Evolutionary conservation across 2,888 invertebrate species (phyloP).

Genomic region (Orthosia gothica): DNA sequence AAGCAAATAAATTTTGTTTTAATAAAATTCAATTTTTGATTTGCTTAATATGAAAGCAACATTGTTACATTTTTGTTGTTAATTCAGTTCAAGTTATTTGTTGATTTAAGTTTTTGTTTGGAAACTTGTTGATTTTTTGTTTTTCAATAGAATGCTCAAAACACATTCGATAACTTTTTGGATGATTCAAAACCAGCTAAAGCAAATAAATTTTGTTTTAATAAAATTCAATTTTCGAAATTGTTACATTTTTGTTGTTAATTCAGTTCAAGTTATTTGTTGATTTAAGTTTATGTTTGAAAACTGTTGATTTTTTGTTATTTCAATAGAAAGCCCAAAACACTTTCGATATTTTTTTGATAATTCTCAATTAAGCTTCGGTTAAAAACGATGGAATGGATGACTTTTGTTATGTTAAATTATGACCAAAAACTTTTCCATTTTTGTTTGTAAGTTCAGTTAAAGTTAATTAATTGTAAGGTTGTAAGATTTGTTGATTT

Average conservation of each 20-base stretch:
- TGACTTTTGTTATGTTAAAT: constrained; percentile 20
- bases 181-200: background rate
- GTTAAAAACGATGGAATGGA: background rate
- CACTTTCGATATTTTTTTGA: constrained; percentile 1
- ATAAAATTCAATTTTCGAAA: background rate
- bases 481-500: constrained; percentile 45
- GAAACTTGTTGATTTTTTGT: constrained; percentile 48
- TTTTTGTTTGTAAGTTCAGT: constrained; percentile 10
- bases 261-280: constrained; percentile 25
- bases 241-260: background rate
- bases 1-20: constrained; percentile 7
- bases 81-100: constrained; percentile 19
- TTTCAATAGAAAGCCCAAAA: constrained; percentile 13
- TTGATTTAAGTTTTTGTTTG: constrained; percentile 49
- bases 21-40: constrained; percentile 12
- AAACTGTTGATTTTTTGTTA: constrained; percentile 50
- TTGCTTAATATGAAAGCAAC: background rate
- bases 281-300: constrained; percentile 45
- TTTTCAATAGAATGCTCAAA: constrained; percentile 13
- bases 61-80: background rate
- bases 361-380: background rate
- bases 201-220: constrained; percentile 4
- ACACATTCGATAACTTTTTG: background rate
- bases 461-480: constrained; percentile 10
- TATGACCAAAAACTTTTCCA: background rate